Evolutionary conservation across 1,140 invertebrate genomes (phyloP).

Genomic region (Holotrichia oblita): DNA sequence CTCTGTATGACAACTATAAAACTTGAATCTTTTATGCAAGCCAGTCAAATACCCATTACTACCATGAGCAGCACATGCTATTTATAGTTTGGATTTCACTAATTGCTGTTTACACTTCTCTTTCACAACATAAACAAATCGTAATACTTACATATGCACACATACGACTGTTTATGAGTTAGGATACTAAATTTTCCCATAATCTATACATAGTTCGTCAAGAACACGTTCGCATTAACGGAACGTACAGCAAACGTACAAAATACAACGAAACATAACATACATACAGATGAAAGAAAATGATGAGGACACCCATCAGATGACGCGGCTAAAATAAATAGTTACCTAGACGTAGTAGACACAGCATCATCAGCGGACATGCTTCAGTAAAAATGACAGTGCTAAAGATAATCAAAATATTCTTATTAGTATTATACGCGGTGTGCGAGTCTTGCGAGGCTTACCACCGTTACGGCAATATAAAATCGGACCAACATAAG

Average conservation of each 20-base stretch:
- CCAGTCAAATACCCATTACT: too few relatives aligned
- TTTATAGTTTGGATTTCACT: constrained; percentile 23
- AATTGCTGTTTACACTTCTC: constrained; percentile 14
- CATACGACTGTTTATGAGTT: too few relatives aligned
- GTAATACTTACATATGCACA: too few relatives aligned
- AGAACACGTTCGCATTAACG: too few relatives aligned
- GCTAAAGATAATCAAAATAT: constrained; percentile 14
- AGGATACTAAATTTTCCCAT: too few relatives aligned
- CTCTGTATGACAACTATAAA: too few relatives aligned
- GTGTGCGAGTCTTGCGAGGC: neutral
- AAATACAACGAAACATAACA: too few relatives aligned
- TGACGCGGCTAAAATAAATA: constrained; percentile 26
- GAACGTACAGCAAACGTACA: neutral
- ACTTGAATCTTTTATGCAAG: too few relatives aligned
- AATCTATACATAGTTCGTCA: too few relatives aligned
- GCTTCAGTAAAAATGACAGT: constrained; percentile 31
- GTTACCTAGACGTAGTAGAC: neutral
- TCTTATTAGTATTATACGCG: constrained; percentile 3
- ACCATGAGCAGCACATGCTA: too few relatives aligned
- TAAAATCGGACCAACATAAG: constrained; percentile 27
- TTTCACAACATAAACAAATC: constrained; percentile 1
- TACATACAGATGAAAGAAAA: neutral
- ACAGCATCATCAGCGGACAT: neutral
- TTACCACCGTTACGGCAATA: constrained; percentile 18
- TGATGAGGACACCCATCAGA: neutral